phyloP scores from a whole-genome alignment of 2,113 vertebrate species.

The Rhabdomys dilectus region DNA sequence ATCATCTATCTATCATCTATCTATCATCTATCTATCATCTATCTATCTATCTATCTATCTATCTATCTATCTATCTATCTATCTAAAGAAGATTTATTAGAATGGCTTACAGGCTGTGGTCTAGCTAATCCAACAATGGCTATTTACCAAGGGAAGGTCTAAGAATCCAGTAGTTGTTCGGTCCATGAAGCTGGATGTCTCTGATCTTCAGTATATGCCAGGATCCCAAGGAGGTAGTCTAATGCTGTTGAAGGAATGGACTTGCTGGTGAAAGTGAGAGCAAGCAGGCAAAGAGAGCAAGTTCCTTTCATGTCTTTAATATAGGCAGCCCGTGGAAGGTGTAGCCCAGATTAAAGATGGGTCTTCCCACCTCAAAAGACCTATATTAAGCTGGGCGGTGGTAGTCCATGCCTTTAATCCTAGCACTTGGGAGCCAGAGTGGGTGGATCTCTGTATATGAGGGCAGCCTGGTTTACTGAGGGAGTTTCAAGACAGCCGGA shows the following conservation, averaged over 20 bases:
- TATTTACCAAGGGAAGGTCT: not conserved
- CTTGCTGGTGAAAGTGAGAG: no score
- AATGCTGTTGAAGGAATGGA: not conserved
- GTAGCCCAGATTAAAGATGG: not conserved
- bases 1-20: no score
- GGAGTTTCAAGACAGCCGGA: no score
- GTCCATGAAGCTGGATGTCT: not conserved
- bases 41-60: no score
- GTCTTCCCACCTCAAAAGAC: not conserved
- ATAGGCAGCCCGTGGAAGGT: not conserved
- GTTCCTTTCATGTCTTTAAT: not conserved
- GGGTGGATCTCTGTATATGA: no score
- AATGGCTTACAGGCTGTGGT: not conserved
- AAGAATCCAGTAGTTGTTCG: not conserved
- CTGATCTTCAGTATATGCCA: not conserved
- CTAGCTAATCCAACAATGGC: not conserved
- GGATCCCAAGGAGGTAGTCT: not conserved
- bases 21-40: no score
- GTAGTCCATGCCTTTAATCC: no score
- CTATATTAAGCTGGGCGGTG: not conserved
- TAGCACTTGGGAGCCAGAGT: no score
- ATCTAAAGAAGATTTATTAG: not conserved
- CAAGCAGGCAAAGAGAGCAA: not conserved
- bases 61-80: no score
- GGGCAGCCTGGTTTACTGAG: no score